Base-by-base conservation (phyloP, 2,797 vertebrate genomes). In the Scomberomorus guttatus region DNA sequence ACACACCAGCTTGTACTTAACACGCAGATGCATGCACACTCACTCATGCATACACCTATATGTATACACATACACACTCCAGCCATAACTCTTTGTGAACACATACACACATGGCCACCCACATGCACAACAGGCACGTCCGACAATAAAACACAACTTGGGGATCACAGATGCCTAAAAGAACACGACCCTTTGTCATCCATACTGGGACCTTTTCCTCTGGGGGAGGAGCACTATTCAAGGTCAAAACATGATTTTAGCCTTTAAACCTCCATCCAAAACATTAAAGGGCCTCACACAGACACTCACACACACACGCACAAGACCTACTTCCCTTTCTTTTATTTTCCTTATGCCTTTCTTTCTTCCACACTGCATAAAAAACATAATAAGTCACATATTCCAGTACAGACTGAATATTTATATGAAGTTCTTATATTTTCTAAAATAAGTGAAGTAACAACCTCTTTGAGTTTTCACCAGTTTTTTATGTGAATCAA, bases 181-280 rank as follows among this genome's bases (percentile, higher is more conserved):
- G 86, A 92, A 84, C 89, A 92, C 78, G 82, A 90, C 81, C 86
- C 80, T 87, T 89, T 88, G 89, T 86, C 82, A 86, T 87, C 81
- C 34, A 87, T 56, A 87, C 84, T 29, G 48, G 64, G 80, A 85
- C 77, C 79, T 80, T 84, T 84, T 70, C 62, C 64, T 77, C 72
- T 4, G 10, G 55, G 70, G 69, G 86, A 81, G 75, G 75, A 48
- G 72, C 34, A 20, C 79, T 39, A 66, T 81, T 80, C 81, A 82
- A 86, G 72, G 77, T 74, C 58, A 34, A 80, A 82, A 82, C 87
- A 83, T 75, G 81, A 81, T 87, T 88, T 91, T 86, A 57, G 75
- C 79, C 83, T 81, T 81, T 86, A 86, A 88, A 83, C 68, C 61
- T 70, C 62, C 6, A 12, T 72, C 51, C 63, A 50, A 80, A 80